Evolutionary conservation across 1,140 invertebrate genomes (phyloP).

Genomic region (Bombus affinis): DNA sequence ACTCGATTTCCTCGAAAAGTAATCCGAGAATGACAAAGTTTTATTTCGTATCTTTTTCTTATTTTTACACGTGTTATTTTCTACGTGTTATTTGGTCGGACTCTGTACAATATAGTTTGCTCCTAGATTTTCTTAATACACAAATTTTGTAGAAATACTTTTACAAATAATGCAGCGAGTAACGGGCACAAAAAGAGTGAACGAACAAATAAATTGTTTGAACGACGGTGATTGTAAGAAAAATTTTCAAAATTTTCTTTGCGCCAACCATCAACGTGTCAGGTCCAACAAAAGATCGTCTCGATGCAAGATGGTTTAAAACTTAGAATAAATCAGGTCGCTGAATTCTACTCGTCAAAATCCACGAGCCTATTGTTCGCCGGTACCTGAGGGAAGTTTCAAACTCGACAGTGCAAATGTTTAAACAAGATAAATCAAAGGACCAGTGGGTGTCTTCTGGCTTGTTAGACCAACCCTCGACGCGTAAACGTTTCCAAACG

Average conservation of each 20-base stretch:
- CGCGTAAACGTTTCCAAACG: constrained; percentile 38
- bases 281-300: background rate
- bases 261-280: background rate
- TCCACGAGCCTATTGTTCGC: constrained; percentile 20
- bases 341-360: background rate
- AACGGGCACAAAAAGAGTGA: too few relatives aligned
- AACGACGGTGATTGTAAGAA: background rate
- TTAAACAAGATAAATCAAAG: constrained; percentile 46
- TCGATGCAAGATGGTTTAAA: background rate
- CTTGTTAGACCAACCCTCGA: constrained; percentile 39
- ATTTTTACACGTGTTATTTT: too few relatives aligned
- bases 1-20: too few relatives aligned
- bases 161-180: too few relatives aligned
- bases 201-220: background rate
- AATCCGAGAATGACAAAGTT: too few relatives aligned
- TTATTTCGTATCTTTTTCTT: too few relatives aligned
- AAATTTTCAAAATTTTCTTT: background rate
- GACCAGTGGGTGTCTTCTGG: constrained; percentile 22
- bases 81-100: too few relatives aligned
- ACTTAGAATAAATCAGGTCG: background rate
- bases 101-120: too few relatives aligned
- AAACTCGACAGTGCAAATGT: constrained; percentile 27
- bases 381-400: background rate
- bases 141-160: too few relatives aligned
- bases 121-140: too few relatives aligned